Conservation (phyloP, 2,888 invertebrate genomes). For the Volucella inanis region DNA sequence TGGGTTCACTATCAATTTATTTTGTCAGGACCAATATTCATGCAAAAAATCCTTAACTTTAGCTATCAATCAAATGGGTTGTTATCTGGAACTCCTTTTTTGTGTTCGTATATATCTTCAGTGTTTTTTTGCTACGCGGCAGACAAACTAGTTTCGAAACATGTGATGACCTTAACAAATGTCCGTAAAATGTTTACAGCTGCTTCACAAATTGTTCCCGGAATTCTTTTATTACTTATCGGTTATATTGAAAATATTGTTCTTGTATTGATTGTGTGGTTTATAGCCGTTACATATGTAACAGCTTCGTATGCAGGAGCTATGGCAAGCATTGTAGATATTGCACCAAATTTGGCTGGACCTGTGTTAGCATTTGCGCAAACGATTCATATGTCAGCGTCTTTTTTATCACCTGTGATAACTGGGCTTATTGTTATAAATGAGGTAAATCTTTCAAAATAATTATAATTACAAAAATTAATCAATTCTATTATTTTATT, state of each 20-base stretch:
- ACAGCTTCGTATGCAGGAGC: slow-evolving; percentile 90
- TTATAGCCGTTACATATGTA: slow-evolving; percentile 87
- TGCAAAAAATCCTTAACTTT: slow-evolving; percentile 88
- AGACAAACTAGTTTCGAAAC: slow-evolving; percentile 85
- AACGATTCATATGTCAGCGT: slow-evolving; percentile 90
- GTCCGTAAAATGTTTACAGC: slow-evolving; percentile 88
- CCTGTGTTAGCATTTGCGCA: slow-evolving; percentile 89
- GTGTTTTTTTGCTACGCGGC: slow-evolving; percentile 88
- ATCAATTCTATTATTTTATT: slow-evolving; percentile 1
- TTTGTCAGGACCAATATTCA: slow-evolving; percentile 88
- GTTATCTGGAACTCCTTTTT: slow-evolving; percentile 87
- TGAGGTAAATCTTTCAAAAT: slow-evolving; percentile 83
- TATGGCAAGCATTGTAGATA: slow-evolving; percentile 90
- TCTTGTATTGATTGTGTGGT: slow-evolving; percentile 87
- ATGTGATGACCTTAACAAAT: slow-evolving; percentile 86
- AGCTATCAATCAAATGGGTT: slow-evolving; percentile 88
- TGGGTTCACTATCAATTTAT: slow-evolving; percentile 90
- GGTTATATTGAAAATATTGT: slow-evolving; percentile 86
- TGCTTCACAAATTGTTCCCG: slow-evolving; percentile 88
- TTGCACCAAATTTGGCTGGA: slow-evolving; percentile 90
- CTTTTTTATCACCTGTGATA: slow-evolving; percentile 87
- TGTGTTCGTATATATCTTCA: slow-evolving; percentile 88
- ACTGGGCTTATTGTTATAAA: slow-evolving; percentile 86
- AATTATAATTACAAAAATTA: background rate
- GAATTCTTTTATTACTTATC: slow-evolving; percentile 86